A percentile compares a stretch with the other conserved stretches of the same genome.
These are phyloP conservation scores for Hylaeus anthracinus DNA, from an alignment of 1,140 invertebrate genomes.

Conservation along the genomic window DNA sequence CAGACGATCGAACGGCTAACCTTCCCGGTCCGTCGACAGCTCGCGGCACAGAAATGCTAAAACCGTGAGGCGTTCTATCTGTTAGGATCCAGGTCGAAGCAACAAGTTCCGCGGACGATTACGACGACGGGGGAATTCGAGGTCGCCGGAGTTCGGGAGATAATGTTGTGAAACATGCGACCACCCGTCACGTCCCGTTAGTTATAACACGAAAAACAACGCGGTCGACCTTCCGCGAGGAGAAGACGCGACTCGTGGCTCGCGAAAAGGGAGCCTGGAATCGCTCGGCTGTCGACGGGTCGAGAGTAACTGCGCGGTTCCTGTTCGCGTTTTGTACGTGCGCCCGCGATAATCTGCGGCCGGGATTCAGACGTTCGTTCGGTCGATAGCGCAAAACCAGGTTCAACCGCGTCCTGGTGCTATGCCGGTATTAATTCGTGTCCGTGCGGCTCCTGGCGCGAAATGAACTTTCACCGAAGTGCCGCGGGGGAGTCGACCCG, in stretches of 20 bases:
- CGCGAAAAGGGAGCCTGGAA: no score
- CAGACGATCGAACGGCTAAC: no score
- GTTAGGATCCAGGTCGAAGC: constrained; percentile 38
- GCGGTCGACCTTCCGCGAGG: no score
- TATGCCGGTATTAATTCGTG: constrained; percentile 46
- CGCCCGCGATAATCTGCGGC: constrained; percentile 41
- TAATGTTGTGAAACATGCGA: constrained; percentile 17
- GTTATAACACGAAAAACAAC: background rate
- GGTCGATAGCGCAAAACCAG: no score
- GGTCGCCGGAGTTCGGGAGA: background rate
- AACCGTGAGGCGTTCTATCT: constrained; percentile 41
- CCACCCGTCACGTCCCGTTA: background rate
- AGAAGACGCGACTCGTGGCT: no score
- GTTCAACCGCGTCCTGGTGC: no score
- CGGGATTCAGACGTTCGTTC: constrained; percentile 30
- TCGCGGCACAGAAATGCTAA: constrained; percentile 16
- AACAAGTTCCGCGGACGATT: constrained; percentile 52
- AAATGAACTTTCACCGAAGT: constrained; percentile 32
- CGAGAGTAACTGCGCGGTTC: background rate
- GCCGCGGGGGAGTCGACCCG: constrained; percentile 33
- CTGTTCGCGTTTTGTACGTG: constrained; percentile 15
- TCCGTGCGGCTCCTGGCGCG: background rate
- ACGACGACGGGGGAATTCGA: constrained; percentile 22
- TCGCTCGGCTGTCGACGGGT: background rate
- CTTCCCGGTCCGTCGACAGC: background rate